Percentiles rank a stretch among this genome's conserved stretches.
phyloP scores from a whole-genome alignment of 2,888 invertebrate genomes.

The Athripsodes cinereus region DNA sequence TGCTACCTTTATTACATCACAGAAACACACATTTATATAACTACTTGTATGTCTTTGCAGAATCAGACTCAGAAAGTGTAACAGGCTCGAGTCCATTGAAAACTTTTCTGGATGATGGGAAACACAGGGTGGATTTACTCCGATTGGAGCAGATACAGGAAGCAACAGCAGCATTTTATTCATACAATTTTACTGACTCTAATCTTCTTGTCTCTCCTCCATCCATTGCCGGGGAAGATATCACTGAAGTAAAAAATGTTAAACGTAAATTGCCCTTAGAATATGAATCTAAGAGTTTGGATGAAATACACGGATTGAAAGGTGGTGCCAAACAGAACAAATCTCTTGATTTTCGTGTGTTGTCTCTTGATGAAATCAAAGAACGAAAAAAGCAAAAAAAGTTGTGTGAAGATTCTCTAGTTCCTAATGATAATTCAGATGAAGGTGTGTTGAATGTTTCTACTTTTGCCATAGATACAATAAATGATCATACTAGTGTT shows the following conservation, averaged over 20 bases:
- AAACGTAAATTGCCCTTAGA: constrained; percentile 34
- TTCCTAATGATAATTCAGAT: too few species aligned
- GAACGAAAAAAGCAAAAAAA: constrained; percentile 29
- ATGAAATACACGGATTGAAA: constrained; percentile 40
- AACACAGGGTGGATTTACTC: constrained; percentile 46
- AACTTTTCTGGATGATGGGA: constrained; percentile 37
- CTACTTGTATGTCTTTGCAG: constrained; percentile 60
- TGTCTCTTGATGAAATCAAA: constrained; percentile 49
- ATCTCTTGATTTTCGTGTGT: constrained; percentile 43
- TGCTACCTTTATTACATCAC: too few species aligned
- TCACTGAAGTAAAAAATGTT: constrained; percentile 29
- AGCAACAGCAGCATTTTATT: constrained; percentile 66
- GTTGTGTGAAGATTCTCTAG: background rate
- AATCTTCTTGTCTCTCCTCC: constrained; percentile 8
- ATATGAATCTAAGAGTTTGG: constrained; percentile 48
- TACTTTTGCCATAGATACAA: too few species aligned
- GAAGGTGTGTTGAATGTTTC: too few species aligned
- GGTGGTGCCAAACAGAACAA: constrained; percentile 33
- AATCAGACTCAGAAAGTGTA: constrained; percentile 70
- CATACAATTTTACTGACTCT: constrained; percentile 45
- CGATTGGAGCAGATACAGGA: constrained; percentile 68
- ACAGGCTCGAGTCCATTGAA: constrained; percentile 56
- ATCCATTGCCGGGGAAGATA: constrained; percentile 29
- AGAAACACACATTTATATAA: background rate
- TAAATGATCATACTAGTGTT: too few species aligned